Evolutionary conservation across 2,888 invertebrate genomes (phyloP), one percentile per base, ranked within the genome.

Genomic region (Athetis lepigone): DNA sequence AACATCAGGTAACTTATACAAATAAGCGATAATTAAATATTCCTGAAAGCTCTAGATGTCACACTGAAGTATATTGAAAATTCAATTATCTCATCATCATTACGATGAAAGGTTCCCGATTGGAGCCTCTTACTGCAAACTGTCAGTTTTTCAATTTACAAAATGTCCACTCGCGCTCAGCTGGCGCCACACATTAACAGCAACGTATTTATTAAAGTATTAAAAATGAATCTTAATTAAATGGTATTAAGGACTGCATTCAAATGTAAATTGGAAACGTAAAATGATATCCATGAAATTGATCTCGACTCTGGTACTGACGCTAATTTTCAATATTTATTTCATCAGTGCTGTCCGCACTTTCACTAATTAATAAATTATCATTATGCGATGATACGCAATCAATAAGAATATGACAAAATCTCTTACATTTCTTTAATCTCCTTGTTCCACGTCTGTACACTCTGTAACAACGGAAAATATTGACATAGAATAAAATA

Each of bases 391-490:
- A 33, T 11, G 37, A n/a, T n/a, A n/a, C 33, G 19, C 23, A 9
- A 18, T 55, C 2, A 39, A 39, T 39, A 16, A 43, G 50, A 45
- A 36, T 33, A 29, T 40, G 50, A 59, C 67, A 68, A 61, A 46
- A 29, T 19, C 6, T 21, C 94, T 93, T 88, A 93, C 94, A 91
- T 90, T 82, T 90, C 84, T 71, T 80, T 85, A 37, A 89, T 88
- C 13, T 80, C 85, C 46, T 69, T 80, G 29, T 83, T 82, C 36
- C 76, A 71, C 9, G 69, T 55, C 79, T 93, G 93, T 54, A 90
- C 87, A 66, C 27, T 82, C 94, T 94, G 92, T 76, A 94, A 94
- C 92, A 92, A 94, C 80, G 69, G 71, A 82, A 78, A 73, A 57
- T 68, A 62, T 70, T 70, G 40, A 78, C 58, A 58, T 64, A 62